A percentile compares a stretch with the other conserved stretches of the same genome.
Conservation (phyloP, 2,113 vertebrate genomes). For the Tetraodon nigroviridis region DNA sequence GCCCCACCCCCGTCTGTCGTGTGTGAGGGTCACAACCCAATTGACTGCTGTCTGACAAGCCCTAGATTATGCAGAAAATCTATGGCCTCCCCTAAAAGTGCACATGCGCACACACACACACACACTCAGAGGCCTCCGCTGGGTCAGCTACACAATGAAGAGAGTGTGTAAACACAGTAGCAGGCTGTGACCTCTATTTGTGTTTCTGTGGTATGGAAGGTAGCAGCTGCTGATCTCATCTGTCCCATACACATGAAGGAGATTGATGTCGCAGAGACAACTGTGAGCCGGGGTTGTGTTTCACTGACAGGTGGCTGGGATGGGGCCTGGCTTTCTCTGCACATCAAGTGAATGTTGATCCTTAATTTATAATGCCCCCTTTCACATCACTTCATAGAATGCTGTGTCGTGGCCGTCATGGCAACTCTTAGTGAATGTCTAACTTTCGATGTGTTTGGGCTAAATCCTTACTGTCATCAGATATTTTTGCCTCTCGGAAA, state of each 20-base stretch:
- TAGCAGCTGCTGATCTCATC: constrained; percentile 63
- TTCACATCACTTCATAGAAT: neutral
- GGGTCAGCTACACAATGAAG: constrained; percentile 52
- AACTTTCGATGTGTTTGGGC: too few species aligned
- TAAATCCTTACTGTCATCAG: neutral
- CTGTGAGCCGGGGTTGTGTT: constrained; percentile 57
- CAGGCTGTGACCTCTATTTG: constrained; percentile 54
- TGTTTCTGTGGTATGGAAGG: constrained; percentile 38
- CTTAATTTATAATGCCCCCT: neutral
- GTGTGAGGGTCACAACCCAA: constrained; percentile 27
- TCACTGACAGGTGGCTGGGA: constrained; percentile 51
- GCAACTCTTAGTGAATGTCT: neutral
- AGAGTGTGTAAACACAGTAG: constrained; percentile 63
- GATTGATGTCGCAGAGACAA: constrained; percentile 48
- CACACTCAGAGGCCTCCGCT: constrained; percentile 30
- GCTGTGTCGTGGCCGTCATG: rapidly evolving
- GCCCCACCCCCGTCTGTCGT: constrained; percentile 32
- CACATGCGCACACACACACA: constrained; percentile 11
- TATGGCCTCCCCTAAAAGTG: constrained; percentile 42
- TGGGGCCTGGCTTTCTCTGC: constrained; percentile 12
- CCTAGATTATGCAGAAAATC: constrained; percentile 49
- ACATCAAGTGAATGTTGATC: neutral
- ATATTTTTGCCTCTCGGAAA: neutral
- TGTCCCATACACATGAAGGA: constrained; percentile 52
- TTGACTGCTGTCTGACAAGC: constrained; percentile 42